Evolutionary conservation across 2,797 vertebrate species (phyloP), one percentile per base, ranked within the genome.

Genomic region (Poecilia gillii): DNA sequence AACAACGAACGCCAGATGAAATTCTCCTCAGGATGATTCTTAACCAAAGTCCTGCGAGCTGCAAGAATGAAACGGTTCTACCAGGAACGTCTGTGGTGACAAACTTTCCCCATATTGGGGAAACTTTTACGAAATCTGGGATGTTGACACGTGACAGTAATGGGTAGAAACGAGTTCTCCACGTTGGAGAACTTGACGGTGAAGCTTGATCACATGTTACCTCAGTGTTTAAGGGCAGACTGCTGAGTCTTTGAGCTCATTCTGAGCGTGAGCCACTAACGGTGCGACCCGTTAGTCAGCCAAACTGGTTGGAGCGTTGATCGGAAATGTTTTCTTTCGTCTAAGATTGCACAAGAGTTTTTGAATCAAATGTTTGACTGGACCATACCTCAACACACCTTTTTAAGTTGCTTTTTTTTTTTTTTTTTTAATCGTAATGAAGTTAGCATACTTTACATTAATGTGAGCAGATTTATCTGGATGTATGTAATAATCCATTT

Each of bases 91-190:
- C 81, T 83, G 77, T 81, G 74, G 73, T 85, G 53, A 88, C 68
- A 85, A 89, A 85, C 90, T 84, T 94, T 92, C 92, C 93, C 93
- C 94, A 95, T 92, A 93, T 95, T 95, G 94, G 92, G 94, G 87
- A 93, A 91, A 83, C 78, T 45, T 62, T 31, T 68, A 55, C 75
- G 82, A 88, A 78, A 78, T 73, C 59, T 1, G 66, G 28, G 59
- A 77, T 70, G 28, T 76, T 3, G 74, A 80, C 64, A 47, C 1
- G 2, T 31, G 77, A 70, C 49, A 70, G 41, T 77, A 74, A 81
- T 46, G 13, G 78, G 72, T 9, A 59, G 76, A 81, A 80, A 57
- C 36, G 78, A 87, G 71, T 55, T 23, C 87, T 91, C 89, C 88
- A 90, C 73, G 87, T 92, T 85, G 86, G 89, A 91, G 89, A 55